These are phyloP conservation scores for Xiphophorus couchianus DNA, from an alignment of 2,113 vertebrate genomes.

Conservation along the genomic window DNA sequence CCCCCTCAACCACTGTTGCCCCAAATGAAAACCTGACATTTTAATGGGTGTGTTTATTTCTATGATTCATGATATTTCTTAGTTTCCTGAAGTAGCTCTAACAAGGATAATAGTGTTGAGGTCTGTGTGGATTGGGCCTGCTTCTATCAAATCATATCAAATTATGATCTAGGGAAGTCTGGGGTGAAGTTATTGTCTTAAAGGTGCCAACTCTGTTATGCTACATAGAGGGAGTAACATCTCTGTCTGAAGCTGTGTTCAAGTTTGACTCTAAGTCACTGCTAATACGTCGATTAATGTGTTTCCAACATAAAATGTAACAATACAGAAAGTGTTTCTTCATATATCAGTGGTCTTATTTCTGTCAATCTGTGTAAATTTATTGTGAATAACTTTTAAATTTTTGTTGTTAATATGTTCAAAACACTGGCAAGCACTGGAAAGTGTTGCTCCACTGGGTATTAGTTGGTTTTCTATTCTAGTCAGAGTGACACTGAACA, in stretches of 20 bases:
- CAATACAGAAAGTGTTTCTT: not conserved
- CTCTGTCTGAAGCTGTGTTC: too few relatives aligned
- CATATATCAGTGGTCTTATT: not conserved
- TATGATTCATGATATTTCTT: not conserved
- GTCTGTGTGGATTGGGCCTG: too few relatives aligned
- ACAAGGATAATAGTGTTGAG: too few relatives aligned
- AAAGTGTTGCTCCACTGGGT: constrained; percentile 9
- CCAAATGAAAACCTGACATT: too few relatives aligned
- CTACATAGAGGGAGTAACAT: too few relatives aligned
- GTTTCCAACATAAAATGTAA: not conserved
- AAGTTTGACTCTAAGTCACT: too few relatives aligned
- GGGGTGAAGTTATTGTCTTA: too few relatives aligned
- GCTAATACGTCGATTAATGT: not conserved
- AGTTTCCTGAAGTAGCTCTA: too few relatives aligned
- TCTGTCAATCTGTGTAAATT: not conserved
- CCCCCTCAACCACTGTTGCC: too few relatives aligned
- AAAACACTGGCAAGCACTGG: not conserved
- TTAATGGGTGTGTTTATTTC: not conserved
- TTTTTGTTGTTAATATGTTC: not conserved
- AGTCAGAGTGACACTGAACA: constrained; percentile 11
- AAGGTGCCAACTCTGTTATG: too few relatives aligned
- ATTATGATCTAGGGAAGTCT: too few relatives aligned
- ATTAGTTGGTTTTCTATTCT: constrained; percentile 8
- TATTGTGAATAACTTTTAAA: not conserved
- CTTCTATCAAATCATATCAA: too few relatives aligned